Conservation (phyloP, 2,113 vertebrate species). For the Rostratula benghalensis region DNA sequence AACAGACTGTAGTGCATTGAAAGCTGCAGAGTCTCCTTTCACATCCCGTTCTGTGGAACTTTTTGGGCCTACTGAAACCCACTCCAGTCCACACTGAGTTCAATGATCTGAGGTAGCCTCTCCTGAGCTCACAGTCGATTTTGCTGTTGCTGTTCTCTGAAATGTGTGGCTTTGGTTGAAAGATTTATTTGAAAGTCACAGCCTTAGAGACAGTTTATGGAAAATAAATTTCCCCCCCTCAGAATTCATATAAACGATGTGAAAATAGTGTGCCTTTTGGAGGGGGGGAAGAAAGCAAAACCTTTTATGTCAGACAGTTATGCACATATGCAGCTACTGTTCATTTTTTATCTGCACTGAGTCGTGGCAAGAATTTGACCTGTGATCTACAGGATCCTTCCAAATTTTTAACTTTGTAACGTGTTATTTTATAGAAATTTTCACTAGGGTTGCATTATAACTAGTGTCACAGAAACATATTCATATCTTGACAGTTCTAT, state of each 20-base stretch:
- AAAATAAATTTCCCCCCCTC: not conserved
- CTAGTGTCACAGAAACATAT: not conserved
- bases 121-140: not conserved
- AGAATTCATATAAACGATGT: not conserved
- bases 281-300: not conserved
- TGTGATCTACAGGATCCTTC: not conserved
- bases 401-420: not conserved
- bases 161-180: not conserved
- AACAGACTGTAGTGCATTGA: too few relatives aligned
- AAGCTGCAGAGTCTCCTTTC: not conserved
- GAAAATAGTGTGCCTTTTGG: not conserved
- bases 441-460: not conserved
- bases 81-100: accelerated
- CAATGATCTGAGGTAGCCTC: not conserved
- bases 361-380: not conserved
- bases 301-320: not conserved
- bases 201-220: not conserved
- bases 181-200: not conserved
- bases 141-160: not conserved
- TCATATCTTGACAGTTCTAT: not conserved
- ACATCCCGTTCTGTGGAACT: not conserved
- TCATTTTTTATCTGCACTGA: not conserved
- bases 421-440: not conserved
- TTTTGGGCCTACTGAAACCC: not conserved
- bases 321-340: not conserved